Evolutionary conservation across 2,888 invertebrate genomes (phyloP).

Genomic region (Sylvicola fuscatus): DNA sequence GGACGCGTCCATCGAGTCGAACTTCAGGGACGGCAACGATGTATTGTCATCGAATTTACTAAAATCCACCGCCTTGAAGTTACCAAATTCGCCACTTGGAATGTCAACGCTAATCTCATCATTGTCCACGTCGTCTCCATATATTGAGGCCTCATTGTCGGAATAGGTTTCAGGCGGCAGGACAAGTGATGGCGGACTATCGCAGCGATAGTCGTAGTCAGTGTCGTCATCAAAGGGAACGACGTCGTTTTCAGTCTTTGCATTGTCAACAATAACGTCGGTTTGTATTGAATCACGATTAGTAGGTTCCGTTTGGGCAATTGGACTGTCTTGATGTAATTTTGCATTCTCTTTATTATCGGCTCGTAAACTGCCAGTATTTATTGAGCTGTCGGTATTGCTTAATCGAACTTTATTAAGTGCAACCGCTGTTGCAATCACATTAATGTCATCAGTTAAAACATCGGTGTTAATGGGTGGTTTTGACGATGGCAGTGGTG

Average conservation of each 20-base stretch:
- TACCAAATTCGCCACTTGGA: background rate
- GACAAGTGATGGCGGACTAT: slow-evolving; percentile 8
- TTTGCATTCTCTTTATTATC: no score
- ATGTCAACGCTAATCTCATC: slow-evolving; percentile 1
- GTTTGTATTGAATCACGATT: no score
- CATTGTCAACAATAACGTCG: slow-evolving; percentile 1
- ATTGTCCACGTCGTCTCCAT: slow-evolving; percentile 1
- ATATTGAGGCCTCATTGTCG: slow-evolving; percentile 3
- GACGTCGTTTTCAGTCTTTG: slow-evolving; percentile 1
- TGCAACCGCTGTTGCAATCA: no score
- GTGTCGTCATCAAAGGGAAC: slow-evolving; percentile 2
- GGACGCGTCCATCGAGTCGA: slow-evolving; percentile 13
- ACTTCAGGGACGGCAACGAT: slow-evolving; percentile 17
- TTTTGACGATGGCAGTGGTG: no score
- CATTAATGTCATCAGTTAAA: no score
- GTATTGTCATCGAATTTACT: slow-evolving; percentile 9
- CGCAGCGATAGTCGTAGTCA: slow-evolving; percentile 2
- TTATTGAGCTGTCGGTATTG: no score
- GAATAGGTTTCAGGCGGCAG: slow-evolving; percentile 6
- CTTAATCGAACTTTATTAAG: no score
- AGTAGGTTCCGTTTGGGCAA: no score
- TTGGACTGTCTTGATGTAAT: no score
- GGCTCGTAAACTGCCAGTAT: no score
- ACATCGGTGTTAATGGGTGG: no score
- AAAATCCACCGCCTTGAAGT: no score